phyloP scores from a whole-genome alignment of 2,797 vertebrate species.

The Gymnopithys bicolor region DNA sequence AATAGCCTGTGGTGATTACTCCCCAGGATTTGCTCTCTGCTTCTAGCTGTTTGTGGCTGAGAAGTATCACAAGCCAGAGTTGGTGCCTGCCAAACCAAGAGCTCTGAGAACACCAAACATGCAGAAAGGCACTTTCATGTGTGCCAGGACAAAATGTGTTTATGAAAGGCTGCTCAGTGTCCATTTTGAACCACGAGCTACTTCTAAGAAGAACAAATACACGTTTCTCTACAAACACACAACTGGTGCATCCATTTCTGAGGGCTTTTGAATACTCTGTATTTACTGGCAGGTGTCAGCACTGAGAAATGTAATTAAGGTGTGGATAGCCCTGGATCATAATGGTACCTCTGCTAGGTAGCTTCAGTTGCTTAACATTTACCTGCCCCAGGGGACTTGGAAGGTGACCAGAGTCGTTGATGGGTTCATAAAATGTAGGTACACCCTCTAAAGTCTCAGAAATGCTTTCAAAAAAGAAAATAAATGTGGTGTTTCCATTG shows the following conservation, averaged over 20 bases:
- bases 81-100: not conserved
- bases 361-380: not conserved
- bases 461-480: constrained; percentile 30
- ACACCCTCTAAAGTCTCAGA: constrained; percentile 23
- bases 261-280: not conserved
- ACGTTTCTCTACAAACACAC: not conserved
- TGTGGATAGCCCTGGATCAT: not conserved
- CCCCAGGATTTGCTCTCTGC: not conserved
- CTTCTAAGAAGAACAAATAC: not conserved
- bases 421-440: constrained; percentile 29
- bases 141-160: constrained; percentile 11
- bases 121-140: constrained; percentile 43
- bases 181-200: not conserved
- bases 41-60: constrained; percentile 33
- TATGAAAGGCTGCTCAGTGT: constrained; percentile 3
- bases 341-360: not conserved
- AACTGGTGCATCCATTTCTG: not conserved
- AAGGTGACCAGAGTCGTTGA: constrained; percentile 9
- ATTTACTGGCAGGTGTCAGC: constrained; percentile 25
- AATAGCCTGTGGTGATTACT: not conserved
- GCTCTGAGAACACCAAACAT: constrained; percentile 48
- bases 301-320: not conserved
- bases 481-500: constrained; percentile 51
- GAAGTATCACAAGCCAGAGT: not conserved
- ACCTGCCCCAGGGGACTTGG: not conserved